Base-by-base conservation (phyloP, 2,113 vertebrate species). In the human region DNA sequence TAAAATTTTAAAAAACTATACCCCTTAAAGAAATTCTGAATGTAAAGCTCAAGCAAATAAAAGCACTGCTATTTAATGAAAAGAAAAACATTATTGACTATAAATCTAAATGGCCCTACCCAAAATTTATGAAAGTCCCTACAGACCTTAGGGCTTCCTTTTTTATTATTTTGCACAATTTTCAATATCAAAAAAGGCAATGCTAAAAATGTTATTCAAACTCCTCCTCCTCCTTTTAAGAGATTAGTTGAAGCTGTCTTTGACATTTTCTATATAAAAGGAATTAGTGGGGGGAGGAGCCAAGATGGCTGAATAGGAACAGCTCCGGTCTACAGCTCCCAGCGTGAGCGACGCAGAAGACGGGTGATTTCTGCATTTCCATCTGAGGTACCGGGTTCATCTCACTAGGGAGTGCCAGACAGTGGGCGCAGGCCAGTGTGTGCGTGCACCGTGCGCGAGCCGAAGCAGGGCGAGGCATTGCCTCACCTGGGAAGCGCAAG, bases 11-110 rank as follows among this genome's bases (percentile, higher is more conserved):
- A 1, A 75, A 88, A 89, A 66, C 55, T 95, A 68, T 82, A 30
- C 32, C 6, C 45, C 25, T 79, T 89, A 90, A 38, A 38, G 38
- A 38, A 97, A 85, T 94, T 93, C 18, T 55, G 72, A 95, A 73
- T 90, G 30, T 73, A 73, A 94, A 97, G 38, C 10, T 96, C 76
- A 73, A 83, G 40, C 76, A 88, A 89, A 79, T 96, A 84, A 89
- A 95, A 78, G 35, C 38, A 59, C 18, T 92, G 8, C 30, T 89
- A 50, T 72, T 93, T n/a, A 79, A 1, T 59, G 40, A 80, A 92
- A 83, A 89, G n/a, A 72, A 64, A 79, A 89, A 87, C 30, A 70
- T 30, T 40, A 89, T 70, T 86, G 32, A 50, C 22, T 78, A 22
- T 40, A 81, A 86, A 92, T 79, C 43, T 85, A 88, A 72, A 25